phyloP scores from a whole-genome alignment of 2,113 vertebrate species.

The Ginglymostoma cirratum region DNA sequence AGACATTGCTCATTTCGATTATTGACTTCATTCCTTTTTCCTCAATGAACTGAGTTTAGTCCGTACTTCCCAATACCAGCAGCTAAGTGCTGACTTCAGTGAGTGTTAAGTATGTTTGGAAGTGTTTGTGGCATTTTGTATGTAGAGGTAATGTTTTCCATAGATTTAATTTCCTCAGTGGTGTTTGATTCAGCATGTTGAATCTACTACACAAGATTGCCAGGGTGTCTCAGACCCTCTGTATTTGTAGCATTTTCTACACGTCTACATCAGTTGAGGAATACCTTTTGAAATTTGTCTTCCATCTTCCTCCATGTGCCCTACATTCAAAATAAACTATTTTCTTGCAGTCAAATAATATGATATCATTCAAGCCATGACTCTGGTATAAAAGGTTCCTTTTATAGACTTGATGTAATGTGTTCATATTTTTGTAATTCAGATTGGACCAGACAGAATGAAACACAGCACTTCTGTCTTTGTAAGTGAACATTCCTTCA shows the following conservation, averaged over 20 bases:
- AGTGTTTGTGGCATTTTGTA: not conserved
- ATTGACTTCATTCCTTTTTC: not conserved
- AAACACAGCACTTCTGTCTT: not conserved
- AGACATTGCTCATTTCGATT: not conserved
- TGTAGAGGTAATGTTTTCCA: not conserved
- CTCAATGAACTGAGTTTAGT: not conserved
- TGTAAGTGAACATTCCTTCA: not conserved
- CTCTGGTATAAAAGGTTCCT: not conserved
- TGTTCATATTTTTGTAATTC: not conserved
- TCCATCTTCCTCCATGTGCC: not conserved
- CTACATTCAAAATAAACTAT: not conserved
- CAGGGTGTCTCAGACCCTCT: not conserved
- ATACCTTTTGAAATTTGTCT: not conserved
- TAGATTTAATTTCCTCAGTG: too few relatives aligned
- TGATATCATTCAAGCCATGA: not conserved
- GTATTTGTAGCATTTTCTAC: not conserved
- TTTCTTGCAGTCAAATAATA: not conserved
- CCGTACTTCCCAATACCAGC: too few relatives aligned
- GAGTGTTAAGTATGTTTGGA: not conserved
- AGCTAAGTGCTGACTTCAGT: not conserved
- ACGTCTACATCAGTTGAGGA: too few relatives aligned
- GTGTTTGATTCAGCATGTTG: not conserved
- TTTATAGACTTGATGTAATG: not conserved
- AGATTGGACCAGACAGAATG: not conserved
- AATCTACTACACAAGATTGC: not conserved